Evolutionary conservation across 2,797 vertebrate species (phyloP).

Genomic region (Trachops cirrhosus): DNA sequence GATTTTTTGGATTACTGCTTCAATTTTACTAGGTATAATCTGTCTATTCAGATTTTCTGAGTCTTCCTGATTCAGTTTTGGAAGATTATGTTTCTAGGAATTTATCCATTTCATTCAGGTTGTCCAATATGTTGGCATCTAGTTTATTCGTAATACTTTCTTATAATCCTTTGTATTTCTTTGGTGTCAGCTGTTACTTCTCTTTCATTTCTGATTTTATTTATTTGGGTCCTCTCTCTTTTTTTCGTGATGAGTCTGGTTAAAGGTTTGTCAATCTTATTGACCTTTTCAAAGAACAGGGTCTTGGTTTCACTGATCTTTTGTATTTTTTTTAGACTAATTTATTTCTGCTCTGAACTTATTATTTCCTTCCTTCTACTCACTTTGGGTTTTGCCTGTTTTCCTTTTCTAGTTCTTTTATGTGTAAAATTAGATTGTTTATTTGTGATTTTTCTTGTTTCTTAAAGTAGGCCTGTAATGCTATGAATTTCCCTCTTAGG

Average conservation of each 20-base stretch:
- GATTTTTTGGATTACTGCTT: background rate
- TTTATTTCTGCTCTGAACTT: background rate
- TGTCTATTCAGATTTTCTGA: background rate
- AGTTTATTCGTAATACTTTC: background rate
- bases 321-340: background rate
- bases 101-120: background rate
- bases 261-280: background rate
- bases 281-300: background rate
- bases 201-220: background rate
- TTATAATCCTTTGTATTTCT: background rate
- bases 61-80: background rate
- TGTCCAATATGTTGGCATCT: background rate
- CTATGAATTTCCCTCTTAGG: background rate
- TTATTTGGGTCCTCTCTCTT: background rate
- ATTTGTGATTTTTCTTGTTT: background rate
- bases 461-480: background rate
- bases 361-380: background rate
- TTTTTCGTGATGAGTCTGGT: background rate
- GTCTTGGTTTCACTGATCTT: background rate
- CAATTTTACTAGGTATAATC: background rate
- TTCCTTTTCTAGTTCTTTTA: background rate
- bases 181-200: background rate
- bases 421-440: background rate
- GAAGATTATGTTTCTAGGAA: background rate
- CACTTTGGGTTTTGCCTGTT: background rate